Percentiles rank a stretch among this genome's conserved stretches.
phyloP scores from a whole-genome alignment of 2,888 invertebrate genomes.

The Arrhopalites spinosus region DNA sequence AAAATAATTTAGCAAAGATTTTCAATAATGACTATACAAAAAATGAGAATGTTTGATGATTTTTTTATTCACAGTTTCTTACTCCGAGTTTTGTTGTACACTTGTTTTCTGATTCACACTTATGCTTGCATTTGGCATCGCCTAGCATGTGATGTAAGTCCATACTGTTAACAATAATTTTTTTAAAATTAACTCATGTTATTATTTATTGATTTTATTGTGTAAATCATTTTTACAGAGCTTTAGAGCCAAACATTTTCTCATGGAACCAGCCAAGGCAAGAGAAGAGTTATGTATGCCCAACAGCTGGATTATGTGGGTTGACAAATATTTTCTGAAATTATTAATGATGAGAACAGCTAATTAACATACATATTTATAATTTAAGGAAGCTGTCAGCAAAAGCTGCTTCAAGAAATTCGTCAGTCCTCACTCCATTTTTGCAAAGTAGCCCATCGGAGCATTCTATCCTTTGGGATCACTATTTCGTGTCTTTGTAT shows the following conservation, averaged over 20 bases:
- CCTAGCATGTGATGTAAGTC: slow-evolving; percentile 49
- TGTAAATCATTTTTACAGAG: slow-evolving; percentile 28
- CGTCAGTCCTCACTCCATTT: slow-evolving; percentile 21
- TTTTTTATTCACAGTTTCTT: slow-evolving; percentile 51
- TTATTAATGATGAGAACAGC: neutral
- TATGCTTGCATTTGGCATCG: slow-evolving; percentile 53
- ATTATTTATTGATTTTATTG: neutral
- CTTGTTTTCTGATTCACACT: slow-evolving; percentile 45
- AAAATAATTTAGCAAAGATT: no score
- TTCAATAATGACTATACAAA: no score
- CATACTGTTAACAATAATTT: no score
- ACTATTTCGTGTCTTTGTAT: slow-evolving; percentile 50
- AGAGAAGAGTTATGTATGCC: slow-evolving; percentile 45
- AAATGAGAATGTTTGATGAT: no score
- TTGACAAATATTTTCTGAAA: neutral
- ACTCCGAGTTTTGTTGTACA: slow-evolving; percentile 41
- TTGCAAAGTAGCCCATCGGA: neutral
- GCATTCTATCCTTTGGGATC: slow-evolving; percentile 29
- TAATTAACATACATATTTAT: neutral
- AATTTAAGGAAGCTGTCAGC: slow-evolving; percentile 15
- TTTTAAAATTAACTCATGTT: no score
- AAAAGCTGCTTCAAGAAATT: neutral
- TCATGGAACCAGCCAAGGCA: slow-evolving; percentile 49
- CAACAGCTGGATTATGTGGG: slow-evolving; percentile 43
- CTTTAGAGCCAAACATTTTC: slow-evolving; percentile 50